Percentiles rank a stretch among this genome's conserved stretches.
Evolutionary conservation across 2,113 vertebrate genomes (phyloP).

Genomic region (Maccullochella peelii): DNA sequence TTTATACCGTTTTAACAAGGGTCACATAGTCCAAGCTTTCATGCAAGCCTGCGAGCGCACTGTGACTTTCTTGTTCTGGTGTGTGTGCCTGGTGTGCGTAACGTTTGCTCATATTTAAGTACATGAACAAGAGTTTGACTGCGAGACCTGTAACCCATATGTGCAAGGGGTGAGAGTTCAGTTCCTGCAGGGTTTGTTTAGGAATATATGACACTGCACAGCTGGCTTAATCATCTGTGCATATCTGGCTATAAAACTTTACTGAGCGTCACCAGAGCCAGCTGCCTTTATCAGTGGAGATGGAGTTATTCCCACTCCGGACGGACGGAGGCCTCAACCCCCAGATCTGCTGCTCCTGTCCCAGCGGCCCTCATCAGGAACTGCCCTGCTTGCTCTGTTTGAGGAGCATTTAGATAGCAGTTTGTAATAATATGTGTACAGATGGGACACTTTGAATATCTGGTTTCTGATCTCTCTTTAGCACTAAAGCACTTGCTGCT

Average conservation of each 20-base stretch:
- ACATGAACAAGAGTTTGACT: constrained; percentile 58
- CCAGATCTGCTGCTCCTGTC: constrained; percentile 58
- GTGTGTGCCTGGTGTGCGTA: constrained; percentile 33
- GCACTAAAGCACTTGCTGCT: not conserved
- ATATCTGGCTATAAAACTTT: constrained; percentile 92
- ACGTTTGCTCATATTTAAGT: constrained; percentile 77
- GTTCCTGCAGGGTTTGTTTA: constrained; percentile 82
- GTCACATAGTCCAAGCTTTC: constrained; percentile 47
- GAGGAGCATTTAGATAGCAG: constrained; percentile 37
- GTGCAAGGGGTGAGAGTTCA: constrained; percentile 81
- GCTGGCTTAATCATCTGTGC: constrained; percentile 89
- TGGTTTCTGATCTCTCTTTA: not conserved
- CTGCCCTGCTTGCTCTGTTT: constrained; percentile 24
- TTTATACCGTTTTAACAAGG: constrained; percentile 53
- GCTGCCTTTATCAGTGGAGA: constrained; percentile 87
- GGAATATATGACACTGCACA: constrained; percentile 86
- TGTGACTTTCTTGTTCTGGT: constrained; percentile 55
- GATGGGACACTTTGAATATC: not conserved
- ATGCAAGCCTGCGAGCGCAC: constrained; percentile 25
- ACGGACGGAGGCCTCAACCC: constrained; percentile 43
- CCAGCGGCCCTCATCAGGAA: constrained; percentile 70
- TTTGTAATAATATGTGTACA: constrained; percentile 22
- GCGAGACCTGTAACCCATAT: constrained; percentile 76
- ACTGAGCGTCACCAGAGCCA: constrained; percentile 87
- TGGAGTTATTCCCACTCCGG: constrained; percentile 75